Evolutionary conservation across 2,797 vertebrate species (phyloP).

Genomic region (Enteromius treurensis): DNA sequence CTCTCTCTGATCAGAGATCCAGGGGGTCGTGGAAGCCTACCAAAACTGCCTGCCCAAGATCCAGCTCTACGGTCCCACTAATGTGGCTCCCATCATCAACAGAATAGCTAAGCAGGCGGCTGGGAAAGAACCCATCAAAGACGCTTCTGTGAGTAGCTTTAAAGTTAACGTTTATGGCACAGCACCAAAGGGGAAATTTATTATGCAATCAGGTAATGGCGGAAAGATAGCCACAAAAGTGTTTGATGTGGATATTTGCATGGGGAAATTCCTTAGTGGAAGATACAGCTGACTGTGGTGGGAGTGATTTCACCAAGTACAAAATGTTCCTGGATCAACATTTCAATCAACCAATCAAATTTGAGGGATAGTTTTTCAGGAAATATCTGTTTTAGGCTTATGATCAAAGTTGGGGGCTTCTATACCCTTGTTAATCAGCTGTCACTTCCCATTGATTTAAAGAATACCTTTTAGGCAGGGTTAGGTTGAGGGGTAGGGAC

Average conservation of each 20-base stretch:
- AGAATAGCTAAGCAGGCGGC: slow-evolving; percentile 88
- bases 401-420: too few relatives aligned
- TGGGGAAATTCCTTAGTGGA: neutral
- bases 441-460: too few relatives aligned
- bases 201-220: neutral
- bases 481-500: too few relatives aligned
- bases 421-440: too few relatives aligned
- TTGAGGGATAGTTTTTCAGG: too few relatives aligned
- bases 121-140: slow-evolving; percentile 85
- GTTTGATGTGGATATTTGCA: neutral
- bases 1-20: slow-evolving; percentile 81
- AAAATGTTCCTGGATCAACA: too few relatives aligned
- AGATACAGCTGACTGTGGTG: neutral
- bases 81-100: slow-evolving; percentile 93
- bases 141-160: slow-evolving; percentile 85
- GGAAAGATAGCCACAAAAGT: neutral
- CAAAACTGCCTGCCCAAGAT: slow-evolving; percentile 95
- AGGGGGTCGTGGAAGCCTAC: slow-evolving; percentile 95
- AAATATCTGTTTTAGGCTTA: too few relatives aligned
- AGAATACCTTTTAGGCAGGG: too few relatives aligned
- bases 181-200: neutral
- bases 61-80: slow-evolving; percentile 95
- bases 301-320: too few relatives aligned
- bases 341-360: too few relatives aligned
- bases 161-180: neutral